Evolutionary conservation across 1,140 invertebrate species (phyloP).

Genomic region (Trichonephila inaurata): DNA sequence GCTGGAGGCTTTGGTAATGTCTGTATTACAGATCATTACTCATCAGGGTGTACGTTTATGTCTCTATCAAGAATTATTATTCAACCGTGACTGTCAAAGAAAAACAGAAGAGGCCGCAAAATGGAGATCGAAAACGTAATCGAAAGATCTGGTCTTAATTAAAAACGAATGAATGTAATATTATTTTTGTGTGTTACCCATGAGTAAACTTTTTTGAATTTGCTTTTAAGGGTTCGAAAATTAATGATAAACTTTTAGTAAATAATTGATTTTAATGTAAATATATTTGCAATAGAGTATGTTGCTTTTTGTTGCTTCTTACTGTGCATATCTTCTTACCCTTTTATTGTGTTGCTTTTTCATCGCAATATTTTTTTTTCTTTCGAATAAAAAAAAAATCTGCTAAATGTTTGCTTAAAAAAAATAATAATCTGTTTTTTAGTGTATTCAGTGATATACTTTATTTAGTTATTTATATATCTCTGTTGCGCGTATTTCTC

Average conservation of each 20-base stretch:
- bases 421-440: too few relatives aligned
- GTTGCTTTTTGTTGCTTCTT: too few relatives aligned
- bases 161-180: not conserved
- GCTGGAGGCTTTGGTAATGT: constrained; percentile 49
- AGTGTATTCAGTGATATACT: too few relatives aligned
- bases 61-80: constrained; percentile 36
- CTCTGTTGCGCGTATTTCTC: too few relatives aligned
- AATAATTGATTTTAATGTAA: too few relatives aligned
- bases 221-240: not conserved
- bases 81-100: constrained; percentile 30
- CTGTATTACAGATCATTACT: constrained; percentile 67
- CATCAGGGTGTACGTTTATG: constrained; percentile 34
- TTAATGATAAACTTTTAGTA: not conserved
- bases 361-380: too few relatives aligned
- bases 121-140: not conserved
- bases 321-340: too few relatives aligned
- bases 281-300: too few relatives aligned
- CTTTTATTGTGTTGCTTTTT: too few relatives aligned
- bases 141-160: not conserved
- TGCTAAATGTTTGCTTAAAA: too few relatives aligned
- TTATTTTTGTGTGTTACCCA: not conserved
- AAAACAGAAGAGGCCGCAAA: not conserved
- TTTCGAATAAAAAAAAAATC: too few relatives aligned
- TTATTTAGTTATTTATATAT: too few relatives aligned
- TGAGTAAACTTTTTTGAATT: not conserved